A percentile compares a stretch with the other conserved stretches of the same genome.
Evolutionary conservation across 2,797 vertebrate genomes (phyloP).

Genomic region (Macropodus opercularis): DNA sequence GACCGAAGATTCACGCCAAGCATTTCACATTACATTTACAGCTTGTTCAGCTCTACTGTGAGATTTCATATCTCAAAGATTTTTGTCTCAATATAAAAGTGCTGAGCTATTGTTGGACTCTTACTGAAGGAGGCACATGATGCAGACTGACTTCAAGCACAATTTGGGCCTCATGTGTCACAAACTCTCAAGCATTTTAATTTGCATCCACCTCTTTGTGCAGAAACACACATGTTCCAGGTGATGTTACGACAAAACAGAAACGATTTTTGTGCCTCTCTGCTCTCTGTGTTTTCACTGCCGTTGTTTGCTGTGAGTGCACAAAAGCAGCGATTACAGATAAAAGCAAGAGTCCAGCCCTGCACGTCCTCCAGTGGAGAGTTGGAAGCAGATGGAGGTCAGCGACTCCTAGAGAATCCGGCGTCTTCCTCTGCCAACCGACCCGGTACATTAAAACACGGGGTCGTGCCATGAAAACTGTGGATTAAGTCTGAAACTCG

Average conservation of each 20-base stretch:
- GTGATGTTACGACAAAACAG: too few species aligned
- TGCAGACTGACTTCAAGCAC: slow-evolving; percentile 75
- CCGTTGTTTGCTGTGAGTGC: neutral
- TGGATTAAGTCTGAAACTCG: slow-evolving; percentile 68
- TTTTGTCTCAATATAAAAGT: too few species aligned
- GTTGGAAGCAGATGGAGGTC: slow-evolving; percentile 22
- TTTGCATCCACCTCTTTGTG: too few species aligned
- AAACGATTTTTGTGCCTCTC: too few species aligned
- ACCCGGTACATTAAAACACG: slow-evolving; percentile 27
- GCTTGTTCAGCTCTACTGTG: neutral
- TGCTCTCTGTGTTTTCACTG: neutral
- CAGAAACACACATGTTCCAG: too few species aligned
- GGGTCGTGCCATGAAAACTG: slow-evolving; percentile 37
- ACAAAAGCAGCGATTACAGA: neutral
- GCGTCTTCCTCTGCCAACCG: slow-evolving; percentile 21
- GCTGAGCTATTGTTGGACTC: slow-evolving; percentile 8
- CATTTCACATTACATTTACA: slow-evolving; percentile 4
- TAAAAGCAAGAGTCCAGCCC: neutral
- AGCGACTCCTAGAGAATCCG: slow-evolving; percentile 34
- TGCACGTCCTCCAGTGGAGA: slow-evolving; percentile 1
- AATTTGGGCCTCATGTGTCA: too few species aligned
- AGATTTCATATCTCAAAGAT: too few species aligned
- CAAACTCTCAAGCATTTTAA: too few species aligned
- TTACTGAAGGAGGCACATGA: slow-evolving; percentile 64
- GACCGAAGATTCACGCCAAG: neutral